These are phyloP conservation scores for Limnephilus marmoratus DNA, from an alignment of 2,888 invertebrate genomes.

Conservation along the genomic window DNA sequence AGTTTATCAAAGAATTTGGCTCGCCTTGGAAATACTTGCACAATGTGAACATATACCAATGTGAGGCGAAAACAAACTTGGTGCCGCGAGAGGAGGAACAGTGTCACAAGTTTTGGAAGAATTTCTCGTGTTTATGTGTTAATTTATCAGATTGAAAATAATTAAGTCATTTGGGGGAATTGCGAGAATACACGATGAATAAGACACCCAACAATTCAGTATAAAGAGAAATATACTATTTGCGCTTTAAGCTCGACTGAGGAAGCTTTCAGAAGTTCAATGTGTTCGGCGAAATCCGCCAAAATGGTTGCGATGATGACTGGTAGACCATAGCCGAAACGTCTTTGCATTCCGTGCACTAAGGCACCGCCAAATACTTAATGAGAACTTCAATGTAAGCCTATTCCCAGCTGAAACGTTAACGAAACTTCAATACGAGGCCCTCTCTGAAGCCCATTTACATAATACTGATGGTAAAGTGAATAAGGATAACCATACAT, in stretches of 20 bases:
- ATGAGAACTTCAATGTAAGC: neutral
- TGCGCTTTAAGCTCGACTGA: neutral
- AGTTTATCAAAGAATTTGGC: constrained; percentile 51
- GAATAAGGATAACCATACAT: neutral
- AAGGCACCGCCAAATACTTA: neutral
- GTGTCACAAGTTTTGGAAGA: neutral
- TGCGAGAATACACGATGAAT: neutral
- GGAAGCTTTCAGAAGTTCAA: neutral
- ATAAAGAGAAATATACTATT: neutral
- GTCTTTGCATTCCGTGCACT: neutral
- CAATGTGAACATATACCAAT: neutral
- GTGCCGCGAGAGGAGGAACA: neutral
- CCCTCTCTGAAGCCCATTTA: neutral
- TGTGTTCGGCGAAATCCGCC: neutral
- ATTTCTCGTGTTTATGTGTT: neutral
- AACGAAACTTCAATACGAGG: neutral
- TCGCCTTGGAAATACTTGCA: constrained; percentile 33
- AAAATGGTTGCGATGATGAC: neutral
- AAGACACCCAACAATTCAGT: neutral
- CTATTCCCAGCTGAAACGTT: neutral
- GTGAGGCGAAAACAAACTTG: constrained; percentile 7
- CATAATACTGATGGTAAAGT: neutral
- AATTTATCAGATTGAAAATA: neutral
- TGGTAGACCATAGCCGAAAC: neutral
- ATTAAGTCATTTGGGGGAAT: neutral